Conservation (phyloP, 2,888 invertebrate genomes). For the Cenopis cana region DNA sequence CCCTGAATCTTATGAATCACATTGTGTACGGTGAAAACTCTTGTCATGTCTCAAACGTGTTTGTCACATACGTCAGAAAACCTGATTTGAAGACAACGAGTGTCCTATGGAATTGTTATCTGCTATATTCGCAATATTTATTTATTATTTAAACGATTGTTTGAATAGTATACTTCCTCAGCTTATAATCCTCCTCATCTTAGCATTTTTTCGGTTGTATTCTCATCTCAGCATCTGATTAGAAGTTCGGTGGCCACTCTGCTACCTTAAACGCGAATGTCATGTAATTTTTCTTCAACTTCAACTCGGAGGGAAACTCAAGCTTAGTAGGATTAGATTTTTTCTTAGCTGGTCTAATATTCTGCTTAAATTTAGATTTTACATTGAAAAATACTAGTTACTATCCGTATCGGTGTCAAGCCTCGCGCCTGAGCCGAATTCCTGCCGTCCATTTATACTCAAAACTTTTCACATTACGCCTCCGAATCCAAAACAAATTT, state of each 20-base stretch:
- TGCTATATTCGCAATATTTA: not conserved
- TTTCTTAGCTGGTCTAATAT: not conserved
- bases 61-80: conserved; percentile 21
- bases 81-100: not conserved
- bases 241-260: too few relatives aligned
- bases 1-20: conserved; percentile 39
- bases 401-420: not conserved
- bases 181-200: too few relatives aligned
- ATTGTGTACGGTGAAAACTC: conserved; percentile 37
- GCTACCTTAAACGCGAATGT: too few relatives aligned
- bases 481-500: conserved; percentile 4
- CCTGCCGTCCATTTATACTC: conserved; percentile 2
- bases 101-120: not conserved
- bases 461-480: conserved; percentile 27
- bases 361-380: not conserved
- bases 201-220: too few relatives aligned
- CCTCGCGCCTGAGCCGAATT: conserved; percentile 2
- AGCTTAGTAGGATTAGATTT: not conserved
- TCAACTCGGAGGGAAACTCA: not conserved
- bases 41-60: conserved; percentile 24
- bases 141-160: not conserved
- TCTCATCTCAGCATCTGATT: too few relatives aligned
- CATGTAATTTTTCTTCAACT: not conserved
- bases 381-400: conserved; percentile 2
- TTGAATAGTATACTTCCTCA: too few relatives aligned